phyloP scores from a whole-genome alignment of 2,797 vertebrate species.

The Hybognathus amarus region DNA sequence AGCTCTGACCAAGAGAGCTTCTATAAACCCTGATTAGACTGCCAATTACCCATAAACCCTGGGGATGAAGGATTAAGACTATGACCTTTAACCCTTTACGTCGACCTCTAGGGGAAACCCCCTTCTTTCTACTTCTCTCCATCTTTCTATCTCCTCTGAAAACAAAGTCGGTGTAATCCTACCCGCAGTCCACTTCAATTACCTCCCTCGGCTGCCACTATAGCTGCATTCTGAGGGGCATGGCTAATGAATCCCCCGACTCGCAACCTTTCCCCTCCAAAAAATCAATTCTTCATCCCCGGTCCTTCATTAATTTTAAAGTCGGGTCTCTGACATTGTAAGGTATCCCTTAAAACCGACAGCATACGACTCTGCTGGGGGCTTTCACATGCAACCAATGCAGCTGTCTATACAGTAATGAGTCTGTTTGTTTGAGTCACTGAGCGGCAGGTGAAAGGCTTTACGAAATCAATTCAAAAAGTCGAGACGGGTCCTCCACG shows the following conservation, averaged over 20 bases:
- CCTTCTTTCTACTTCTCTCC: conserved; percentile 30
- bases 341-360: conserved; percentile 54
- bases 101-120: conserved; percentile 54
- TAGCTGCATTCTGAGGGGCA: conserved; percentile 56
- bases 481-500: conserved; percentile 12
- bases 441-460: conserved; percentile 37
- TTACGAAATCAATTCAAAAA: conserved; percentile 50
- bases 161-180: conserved; percentile 80
- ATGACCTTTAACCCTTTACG: conserved; percentile 76
- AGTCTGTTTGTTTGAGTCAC: conserved; percentile 60
- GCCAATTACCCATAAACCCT: conserved; percentile 80
- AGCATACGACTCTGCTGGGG: conserved; percentile 26
- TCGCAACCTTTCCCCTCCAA: conserved; percentile 55
- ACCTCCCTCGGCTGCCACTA: conserved; percentile 57
- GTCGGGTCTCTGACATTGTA: conserved; percentile 47
- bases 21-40: conserved; percentile 77
- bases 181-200: conserved; percentile 75
- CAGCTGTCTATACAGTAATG: conserved; percentile 48
- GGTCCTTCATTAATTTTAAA: conserved; percentile 65
- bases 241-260: conserved; percentile 63
- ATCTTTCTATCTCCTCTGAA: conserved; percentile 58
- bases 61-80: conserved; percentile 77
- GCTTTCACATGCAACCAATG: conserved; percentile 38
- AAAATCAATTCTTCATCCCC: conserved; percentile 66
- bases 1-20: conserved; percentile 58